Conservation (phyloP, 2,113 vertebrate genomes). For the Montifringilla adamsi region DNA sequence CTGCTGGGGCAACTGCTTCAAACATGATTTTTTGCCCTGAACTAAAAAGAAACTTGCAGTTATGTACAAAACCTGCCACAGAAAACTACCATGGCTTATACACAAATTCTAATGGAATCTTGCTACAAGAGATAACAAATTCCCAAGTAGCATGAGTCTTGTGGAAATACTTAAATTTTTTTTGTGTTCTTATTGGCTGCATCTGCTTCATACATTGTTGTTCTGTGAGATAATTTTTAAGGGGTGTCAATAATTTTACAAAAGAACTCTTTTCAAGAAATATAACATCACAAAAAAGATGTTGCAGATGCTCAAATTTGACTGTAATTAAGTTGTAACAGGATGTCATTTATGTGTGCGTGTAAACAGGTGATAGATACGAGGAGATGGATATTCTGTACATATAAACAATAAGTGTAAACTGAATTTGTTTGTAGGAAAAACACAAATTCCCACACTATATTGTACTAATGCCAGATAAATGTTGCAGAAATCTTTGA, state of each 20-base stretch:
- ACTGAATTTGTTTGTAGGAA: background rate
- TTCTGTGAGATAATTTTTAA: background rate
- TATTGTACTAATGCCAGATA: background rate
- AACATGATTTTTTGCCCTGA: constrained; percentile 78
- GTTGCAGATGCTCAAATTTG: background rate
- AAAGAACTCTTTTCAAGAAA: background rate
- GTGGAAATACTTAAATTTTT: background rate
- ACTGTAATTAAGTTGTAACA: background rate
- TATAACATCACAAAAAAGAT: background rate
- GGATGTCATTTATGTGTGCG: background rate
- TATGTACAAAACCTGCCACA: constrained; percentile 64
- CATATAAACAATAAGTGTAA: background rate
- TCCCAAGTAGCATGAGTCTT: constrained; percentile 4
- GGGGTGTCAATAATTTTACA: background rate
- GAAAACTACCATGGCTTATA: constrained; percentile 58
- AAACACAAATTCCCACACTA: background rate
- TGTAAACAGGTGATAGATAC: background rate
- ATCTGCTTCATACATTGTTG: background rate
- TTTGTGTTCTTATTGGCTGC: background rate
- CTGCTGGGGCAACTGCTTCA: constrained; percentile 80
- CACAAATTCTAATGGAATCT: constrained; percentile 59
- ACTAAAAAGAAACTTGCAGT: constrained; percentile 74
- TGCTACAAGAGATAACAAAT: constrained; percentile 49
- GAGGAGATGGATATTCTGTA: background rate
- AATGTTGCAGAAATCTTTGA: background rate